Base-by-base conservation (phyloP, 1,140 invertebrate species). In the Physella acuta region DNA sequence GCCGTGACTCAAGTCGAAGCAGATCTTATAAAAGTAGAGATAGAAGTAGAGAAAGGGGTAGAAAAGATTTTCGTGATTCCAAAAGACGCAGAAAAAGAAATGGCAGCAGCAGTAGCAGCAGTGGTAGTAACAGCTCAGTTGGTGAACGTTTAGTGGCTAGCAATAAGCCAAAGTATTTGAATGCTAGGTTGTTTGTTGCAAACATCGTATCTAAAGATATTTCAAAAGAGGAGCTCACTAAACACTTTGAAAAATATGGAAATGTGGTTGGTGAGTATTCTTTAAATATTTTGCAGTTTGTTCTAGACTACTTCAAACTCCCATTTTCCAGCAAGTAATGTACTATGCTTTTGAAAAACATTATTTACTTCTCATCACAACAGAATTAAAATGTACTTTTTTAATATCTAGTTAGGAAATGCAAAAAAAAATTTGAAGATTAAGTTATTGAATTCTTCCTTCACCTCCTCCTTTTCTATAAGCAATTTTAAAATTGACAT, bases 181-280 rank as follows among this genome's bases (percentile, higher is more conserved):
- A 67, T 37, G 52, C 65, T 30, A 24, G 65, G 5, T 11, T 67
- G 0, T 67, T 67, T 67, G 65, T 67, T 3, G 65, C 65, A 17
- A 67, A 67, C 37, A 58, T 67, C 30, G 36, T 58, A 30, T 56
- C 65, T 2, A 67, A 58, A 33, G 53, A 58, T n/a, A 39, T 67
- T 34, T 39, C 52, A 36, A 67, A 67, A 67, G 65, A 37, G n/a
- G 65, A 58, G 20, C 33, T 67, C 2, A 31, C 36, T 30, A 67
- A 56, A n/a, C 65, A 67, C 33, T 67, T 67, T 67, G 52, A 67
- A 30, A 67, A 67, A 31, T 67, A 67, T 58, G 65, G 65, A 26
- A 56, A 56, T 39, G 53, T 67, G 1, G 53, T 67, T 39, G 65
- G 65, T 67, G 31, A 67, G 65, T n/a, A n/a, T n/a, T n/a, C n/a